Evolutionary conservation across 2,113 vertebrate species (phyloP), one percentile per base, ranked within the genome.

Genomic region (Erythrocercus mccallii): DNA sequence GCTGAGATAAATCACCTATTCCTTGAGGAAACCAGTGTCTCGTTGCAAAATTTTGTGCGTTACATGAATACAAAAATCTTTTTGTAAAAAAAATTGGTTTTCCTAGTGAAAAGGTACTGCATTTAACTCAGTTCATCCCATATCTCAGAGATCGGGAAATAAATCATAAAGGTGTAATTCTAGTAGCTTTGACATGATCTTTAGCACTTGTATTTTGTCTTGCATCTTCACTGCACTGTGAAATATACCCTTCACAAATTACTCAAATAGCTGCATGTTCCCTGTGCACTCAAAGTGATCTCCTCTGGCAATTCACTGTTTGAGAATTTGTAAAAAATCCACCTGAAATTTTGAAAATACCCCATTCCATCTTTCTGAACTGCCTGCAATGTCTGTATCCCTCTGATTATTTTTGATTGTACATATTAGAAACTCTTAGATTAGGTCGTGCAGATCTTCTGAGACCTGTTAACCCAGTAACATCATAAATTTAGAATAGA

Each of bases 91-190:
- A 72, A 21, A 33, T 2, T 2, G 2, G 0, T 81, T 76, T 90
- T 85, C 37, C 8, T 80, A 38, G 28, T 42, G 7, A 23, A 35
- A 80, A 54, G 44, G 19, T 81, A 44, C 15, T 50, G 44, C 30
- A 40, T 10, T 57, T 48, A 81, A 72, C n/a, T 12, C 42, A 88
- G 10, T 69, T 87, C 45, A 65, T 76, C 44, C 33, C 10, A 2
- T 37, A 64, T 56, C 45, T 65, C 62, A 42, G 66, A 77, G n/a
- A 76, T 9, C 92, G 79, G 82, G 90, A 92, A 92, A 92, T 76
- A 93, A 96, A 92, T 92, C 95, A 86, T 77, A 93, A 77, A 37
- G 14, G 23, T 77, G 42, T 58, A 45, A 81, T 88, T 92, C 64
- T 78, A 68, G 72, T 23, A 88, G 28, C 25, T 47, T 88, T 73